Evolutionary conservation across 1,140 invertebrate species (phyloP).

Genomic region (Eubasilissa regina): DNA sequence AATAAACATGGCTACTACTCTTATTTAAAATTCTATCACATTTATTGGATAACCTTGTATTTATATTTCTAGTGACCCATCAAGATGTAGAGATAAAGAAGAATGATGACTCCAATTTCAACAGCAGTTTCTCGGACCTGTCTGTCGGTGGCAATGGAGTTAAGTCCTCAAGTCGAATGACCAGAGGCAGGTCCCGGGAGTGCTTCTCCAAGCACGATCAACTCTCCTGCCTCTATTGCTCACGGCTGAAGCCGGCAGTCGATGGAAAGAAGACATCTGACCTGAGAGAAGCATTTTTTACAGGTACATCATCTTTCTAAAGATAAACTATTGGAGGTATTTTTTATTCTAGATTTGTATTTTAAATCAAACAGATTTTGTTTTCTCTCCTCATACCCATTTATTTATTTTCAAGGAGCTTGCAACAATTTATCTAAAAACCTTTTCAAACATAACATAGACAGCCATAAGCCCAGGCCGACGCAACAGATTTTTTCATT

Average conservation of each 20-base stretch:
- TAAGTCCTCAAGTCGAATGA: slow-evolving; percentile 52
- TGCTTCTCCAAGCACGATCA: slow-evolving; percentile 61
- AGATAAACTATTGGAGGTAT: no score
- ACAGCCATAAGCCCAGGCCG: no score
- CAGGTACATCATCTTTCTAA: slow-evolving; percentile 62
- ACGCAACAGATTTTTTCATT: no score
- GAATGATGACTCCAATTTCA: slow-evolving; percentile 59
- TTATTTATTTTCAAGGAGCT: no score
- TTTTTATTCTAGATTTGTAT: no score
- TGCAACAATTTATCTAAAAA: no score
- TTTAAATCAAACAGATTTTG: no score
- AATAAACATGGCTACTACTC: no score
- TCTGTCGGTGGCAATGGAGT: slow-evolving; percentile 58
- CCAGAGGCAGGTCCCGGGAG: slow-evolving; percentile 51
- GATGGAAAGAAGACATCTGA: slow-evolving; percentile 63
- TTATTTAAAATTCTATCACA: no score
- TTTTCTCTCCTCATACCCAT: no score
- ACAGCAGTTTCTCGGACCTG: slow-evolving; percentile 59
- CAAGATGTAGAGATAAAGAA: slow-evolving; percentile 46
- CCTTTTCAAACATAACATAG: no score
- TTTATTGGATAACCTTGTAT: no score
- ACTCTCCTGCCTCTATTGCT: slow-evolving; percentile 66
- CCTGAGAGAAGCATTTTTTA: slow-evolving; percentile 69
- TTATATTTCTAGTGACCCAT: slow-evolving; percentile 33
- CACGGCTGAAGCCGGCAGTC: slow-evolving; percentile 65